These are phyloP conservation scores for Ganaspis brasiliensis DNA, from an alignment of 2,888 invertebrate species.

Conservation along the genomic window DNA sequence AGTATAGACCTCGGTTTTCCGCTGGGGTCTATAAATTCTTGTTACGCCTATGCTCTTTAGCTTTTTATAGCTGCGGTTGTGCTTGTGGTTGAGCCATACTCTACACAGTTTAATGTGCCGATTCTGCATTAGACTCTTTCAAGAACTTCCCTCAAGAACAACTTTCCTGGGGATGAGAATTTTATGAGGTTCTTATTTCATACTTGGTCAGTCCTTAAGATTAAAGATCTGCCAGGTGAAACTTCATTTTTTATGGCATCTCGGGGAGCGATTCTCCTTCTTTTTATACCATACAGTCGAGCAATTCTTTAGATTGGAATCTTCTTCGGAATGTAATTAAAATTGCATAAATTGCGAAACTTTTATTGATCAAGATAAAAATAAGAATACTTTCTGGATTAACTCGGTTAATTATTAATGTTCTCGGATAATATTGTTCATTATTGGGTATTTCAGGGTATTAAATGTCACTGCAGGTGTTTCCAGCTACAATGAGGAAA, in stretches of 20 bases:
- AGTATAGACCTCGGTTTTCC: too few relatives aligned
- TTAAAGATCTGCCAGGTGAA: background rate
- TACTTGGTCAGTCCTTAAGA: background rate
- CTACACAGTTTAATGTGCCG: background rate
- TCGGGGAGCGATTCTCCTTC: background rate
- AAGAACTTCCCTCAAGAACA: background rate
- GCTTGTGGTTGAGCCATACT: background rate
- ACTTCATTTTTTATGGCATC: background rate
- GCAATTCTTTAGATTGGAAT: background rate
- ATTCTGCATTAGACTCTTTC: conserved; percentile 6
- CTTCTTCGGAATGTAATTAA: background rate
- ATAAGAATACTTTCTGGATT: too few relatives aligned
- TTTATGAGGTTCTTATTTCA: background rate
- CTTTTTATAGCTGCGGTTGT: background rate
- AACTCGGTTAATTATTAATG: too few relatives aligned
- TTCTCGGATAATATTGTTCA: too few relatives aligned
- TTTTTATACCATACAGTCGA: background rate
- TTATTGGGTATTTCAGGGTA: too few relatives aligned
- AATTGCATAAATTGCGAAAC: too few relatives aligned
- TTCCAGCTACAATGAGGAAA: too few relatives aligned
- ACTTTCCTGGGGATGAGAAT: background rate
- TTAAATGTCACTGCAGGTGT: too few relatives aligned
- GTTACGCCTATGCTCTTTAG: background rate
- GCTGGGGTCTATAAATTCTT: too few relatives aligned
- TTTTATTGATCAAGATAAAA: too few relatives aligned